Evolutionary conservation across 92 coral and sea anemone species (phyloP).

Genomic region (Bergia puertoricense): DNA sequence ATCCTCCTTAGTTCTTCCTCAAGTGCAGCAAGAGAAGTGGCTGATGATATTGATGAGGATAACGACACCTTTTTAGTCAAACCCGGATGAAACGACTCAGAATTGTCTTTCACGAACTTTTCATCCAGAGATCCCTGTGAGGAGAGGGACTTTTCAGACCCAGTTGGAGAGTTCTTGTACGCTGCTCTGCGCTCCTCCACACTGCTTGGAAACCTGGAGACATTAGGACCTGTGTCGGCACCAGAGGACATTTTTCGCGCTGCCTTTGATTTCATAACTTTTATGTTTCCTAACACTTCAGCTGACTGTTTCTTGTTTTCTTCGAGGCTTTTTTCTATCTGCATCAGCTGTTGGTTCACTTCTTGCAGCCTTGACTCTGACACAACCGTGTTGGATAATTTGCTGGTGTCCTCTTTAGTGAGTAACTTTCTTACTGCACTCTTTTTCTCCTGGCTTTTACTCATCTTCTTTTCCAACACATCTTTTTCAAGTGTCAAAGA

Average conservation of each 20-base stretch:
- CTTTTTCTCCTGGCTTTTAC: constrained; percentile 72
- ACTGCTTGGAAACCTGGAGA: constrained; percentile 17
- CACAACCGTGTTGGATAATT: constrained; percentile 48
- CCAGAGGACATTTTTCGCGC: constrained; percentile 49
- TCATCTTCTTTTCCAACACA: constrained; percentile 77
- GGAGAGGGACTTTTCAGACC: constrained; percentile 59
- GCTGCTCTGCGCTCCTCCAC: constrained; percentile 58
- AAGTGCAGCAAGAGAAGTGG: constrained; percentile 63
- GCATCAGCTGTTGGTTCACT: constrained; percentile 69
- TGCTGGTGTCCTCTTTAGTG: constrained; percentile 70
- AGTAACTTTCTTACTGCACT: constrained; percentile 75
- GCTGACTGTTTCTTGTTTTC: constrained; percentile 73
- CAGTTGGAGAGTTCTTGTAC: constrained; percentile 63
- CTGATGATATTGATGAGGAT: constrained; percentile 30
- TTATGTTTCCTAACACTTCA: constrained; percentile 68
- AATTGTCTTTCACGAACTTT: constrained; percentile 32
- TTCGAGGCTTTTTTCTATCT: constrained; percentile 71
- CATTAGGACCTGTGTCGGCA: constrained; percentile 10
- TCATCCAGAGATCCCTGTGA: constrained; percentile 83
- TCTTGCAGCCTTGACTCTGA: constrained; percentile 70
- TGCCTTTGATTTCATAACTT: constrained; percentile 66
- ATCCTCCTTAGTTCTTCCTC: constrained; percentile 81
- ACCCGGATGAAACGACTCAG: constrained; percentile 28
- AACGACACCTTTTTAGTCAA: constrained; percentile 38
- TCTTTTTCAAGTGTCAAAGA: constrained; percentile 86